Base-by-base conservation (phyloP, 2,888 invertebrate species). In the Timandra comae region DNA sequence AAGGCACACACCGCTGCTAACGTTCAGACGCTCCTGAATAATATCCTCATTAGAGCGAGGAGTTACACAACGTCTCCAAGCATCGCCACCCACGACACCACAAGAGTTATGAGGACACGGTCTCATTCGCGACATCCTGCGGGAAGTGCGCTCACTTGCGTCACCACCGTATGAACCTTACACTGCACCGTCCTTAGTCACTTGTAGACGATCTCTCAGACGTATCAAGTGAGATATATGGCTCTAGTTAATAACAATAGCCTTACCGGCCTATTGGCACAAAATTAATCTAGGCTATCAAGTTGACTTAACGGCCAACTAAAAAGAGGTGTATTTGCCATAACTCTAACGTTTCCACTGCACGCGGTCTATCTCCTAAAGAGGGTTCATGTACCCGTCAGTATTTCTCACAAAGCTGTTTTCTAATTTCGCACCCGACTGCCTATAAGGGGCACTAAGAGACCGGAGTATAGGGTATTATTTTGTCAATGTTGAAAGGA, bases 81-180 rank as follows among this genome's bases (percentile, higher is more conserved):
- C 52, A 49, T 57, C 63, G 66, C 78, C 72, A 76, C 78, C 78
- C 76, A 78, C 78, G 72, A 67, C 64, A 65, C 54, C 46, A 45
- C 52, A 63, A 63, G 67, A 73, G 72, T 79, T 79, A 82, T 76
- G 75, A 81, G 80, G 81, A 80, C 84, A 84, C 77, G 81, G 66
- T 74, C 82, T 80, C 77, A 84, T 79, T 84, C 79, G 64, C 72
- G 68, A 81, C 84, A 82, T 85, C 84, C 84, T 81, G 82, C 74
- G 70, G 81, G 76, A 82, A 72, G 73, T 63, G 65, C 52, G 67
- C 52, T 61, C 65, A 75, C 77, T 82, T 80, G 75, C 76, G 79
- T 80, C 79, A 76, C 66, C 57, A 47, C 40, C 52, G 60, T 48
- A 50, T 74, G 68, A 76, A 75, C 76, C 80, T 74, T 72, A 74